Conservation (phyloP, 2,888 invertebrate genomes). For the Megastigmus dorsalis region DNA sequence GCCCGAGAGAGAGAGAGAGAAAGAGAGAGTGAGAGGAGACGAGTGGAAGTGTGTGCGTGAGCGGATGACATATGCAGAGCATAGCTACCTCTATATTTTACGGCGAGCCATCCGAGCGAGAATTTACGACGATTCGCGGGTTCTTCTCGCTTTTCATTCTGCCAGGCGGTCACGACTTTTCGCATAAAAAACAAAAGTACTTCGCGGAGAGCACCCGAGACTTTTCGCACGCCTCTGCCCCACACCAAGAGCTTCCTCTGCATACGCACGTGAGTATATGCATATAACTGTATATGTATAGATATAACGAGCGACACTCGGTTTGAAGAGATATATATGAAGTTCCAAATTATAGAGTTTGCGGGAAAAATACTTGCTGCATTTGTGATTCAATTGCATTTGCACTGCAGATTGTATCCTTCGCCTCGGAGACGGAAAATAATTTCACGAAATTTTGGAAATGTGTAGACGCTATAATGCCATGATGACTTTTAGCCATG, state of each 20-base stretch:
- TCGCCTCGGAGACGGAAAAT: too few species aligned
- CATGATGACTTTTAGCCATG: too few species aligned
- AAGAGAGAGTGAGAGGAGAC: too few species aligned
- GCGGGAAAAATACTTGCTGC: neutral
- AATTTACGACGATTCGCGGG: conserved; percentile 68
- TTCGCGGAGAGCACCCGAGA: conserved; percentile 29
- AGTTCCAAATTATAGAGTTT: conserved; percentile 26
- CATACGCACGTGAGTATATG: too few species aligned
- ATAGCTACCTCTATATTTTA: conserved; percentile 70
- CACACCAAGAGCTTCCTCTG: too few species aligned
- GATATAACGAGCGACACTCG: too few species aligned
- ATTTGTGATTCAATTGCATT: conserved; percentile 12
- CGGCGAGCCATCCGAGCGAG: conserved; percentile 66
- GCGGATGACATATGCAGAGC: conserved; percentile 72
- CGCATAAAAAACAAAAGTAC: conserved; percentile 42
- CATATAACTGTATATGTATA: too few species aligned
- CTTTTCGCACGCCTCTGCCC: too few species aligned
- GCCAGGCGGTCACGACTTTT: conserved; percentile 34
- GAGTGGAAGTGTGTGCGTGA: neutral
- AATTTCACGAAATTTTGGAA: too few species aligned
- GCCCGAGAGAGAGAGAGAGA: neutral
- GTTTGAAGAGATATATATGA: conserved; percentile 15
- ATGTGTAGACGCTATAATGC: too few species aligned
- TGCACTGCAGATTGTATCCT: neutral
- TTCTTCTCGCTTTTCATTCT: conserved; percentile 61